These are phyloP conservation scores for Drosophila lutescens DNA, from an alignment of 2,888 invertebrate species.

Conservation along the genomic window DNA sequence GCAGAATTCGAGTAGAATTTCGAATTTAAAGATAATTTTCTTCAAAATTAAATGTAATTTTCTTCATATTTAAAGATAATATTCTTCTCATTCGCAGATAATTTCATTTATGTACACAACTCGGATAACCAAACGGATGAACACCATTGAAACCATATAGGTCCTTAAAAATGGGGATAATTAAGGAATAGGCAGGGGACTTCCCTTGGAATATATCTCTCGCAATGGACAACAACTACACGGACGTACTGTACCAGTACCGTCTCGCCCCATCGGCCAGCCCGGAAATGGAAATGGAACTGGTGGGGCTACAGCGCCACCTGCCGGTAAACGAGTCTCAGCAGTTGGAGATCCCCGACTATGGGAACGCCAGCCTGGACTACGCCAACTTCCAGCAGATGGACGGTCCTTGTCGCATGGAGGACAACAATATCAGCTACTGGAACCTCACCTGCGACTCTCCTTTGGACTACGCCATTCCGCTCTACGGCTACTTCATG, in stretches of 20 bases:
- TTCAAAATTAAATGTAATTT: no score
- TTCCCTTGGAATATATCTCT: constrained; percentile 29
- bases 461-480: constrained; percentile 81
- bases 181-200: constrained; percentile 4
- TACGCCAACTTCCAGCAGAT: constrained; percentile 60
- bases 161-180: constrained; percentile 18
- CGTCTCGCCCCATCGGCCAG: constrained; percentile 41
- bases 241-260: constrained; percentile 61
- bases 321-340: constrained; percentile 36
- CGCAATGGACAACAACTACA: constrained; percentile 27
- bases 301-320: background rate
- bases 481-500: constrained; percentile 85
- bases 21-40: no score
- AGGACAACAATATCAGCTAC: constrained; percentile 79
- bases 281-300: constrained; percentile 5
- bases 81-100: no score
- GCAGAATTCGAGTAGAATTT: no score
- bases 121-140: no score
- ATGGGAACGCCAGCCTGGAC: constrained; percentile 64
- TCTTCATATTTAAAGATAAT: no score
- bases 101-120: no score
- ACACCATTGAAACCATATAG: background rate
- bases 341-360: constrained; percentile 47
- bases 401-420: constrained; percentile 61
- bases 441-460: constrained; percentile 84